Evolutionary conservation across 2,888 invertebrate genomes (phyloP).

Genomic region (Chloroclystis v-ata): DNA sequence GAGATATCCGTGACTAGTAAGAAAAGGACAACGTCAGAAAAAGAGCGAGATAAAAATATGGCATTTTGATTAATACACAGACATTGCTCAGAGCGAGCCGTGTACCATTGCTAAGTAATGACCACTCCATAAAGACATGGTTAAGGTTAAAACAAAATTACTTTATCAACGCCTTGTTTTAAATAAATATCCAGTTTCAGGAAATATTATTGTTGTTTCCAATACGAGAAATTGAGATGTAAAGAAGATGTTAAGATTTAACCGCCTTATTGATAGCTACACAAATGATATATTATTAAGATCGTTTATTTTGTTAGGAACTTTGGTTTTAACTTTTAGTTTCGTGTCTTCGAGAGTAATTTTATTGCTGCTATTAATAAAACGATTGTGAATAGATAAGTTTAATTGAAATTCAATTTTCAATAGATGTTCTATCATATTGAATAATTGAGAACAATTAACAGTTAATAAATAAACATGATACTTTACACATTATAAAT

Average conservation of each 20-base stretch:
- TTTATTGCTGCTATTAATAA: conserved; percentile 49
- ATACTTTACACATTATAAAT: conserved; percentile 24
- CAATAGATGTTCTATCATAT: conserved; percentile 23
- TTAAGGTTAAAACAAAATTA: conserved; percentile 79
- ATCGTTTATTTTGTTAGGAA: conserved; percentile 57
- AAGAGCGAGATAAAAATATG: conserved; percentile 68
- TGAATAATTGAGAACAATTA: conserved; percentile 22
- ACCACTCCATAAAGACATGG: conserved; percentile 78
- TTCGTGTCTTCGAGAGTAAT: conserved; percentile 45
- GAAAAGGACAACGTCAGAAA: conserved; percentile 52
- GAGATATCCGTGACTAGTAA: conserved; percentile 70
- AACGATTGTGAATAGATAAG: conserved; percentile 42
- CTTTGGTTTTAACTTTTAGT: conserved; percentile 44
- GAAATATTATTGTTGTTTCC: conserved; percentile 77
- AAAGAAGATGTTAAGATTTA: conserved; percentile 66
- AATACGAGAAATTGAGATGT: conserved; percentile 77
- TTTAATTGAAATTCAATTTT: conserved; percentile 43
- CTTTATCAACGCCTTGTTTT: conserved; percentile 79
- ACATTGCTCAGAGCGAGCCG: conserved; percentile 77
- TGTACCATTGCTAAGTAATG: conserved; percentile 79
- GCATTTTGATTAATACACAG: conserved; percentile 78
- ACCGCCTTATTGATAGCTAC: conserved; percentile 74
- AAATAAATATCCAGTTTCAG: conserved; percentile 79
- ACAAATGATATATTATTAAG: conserved; percentile 68
- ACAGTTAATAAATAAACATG: conserved; percentile 21